These are phyloP conservation scores for Heterochromis multidens DNA, from an alignment of 2,113 vertebrate genomes.

Conservation along the genomic window DNA sequence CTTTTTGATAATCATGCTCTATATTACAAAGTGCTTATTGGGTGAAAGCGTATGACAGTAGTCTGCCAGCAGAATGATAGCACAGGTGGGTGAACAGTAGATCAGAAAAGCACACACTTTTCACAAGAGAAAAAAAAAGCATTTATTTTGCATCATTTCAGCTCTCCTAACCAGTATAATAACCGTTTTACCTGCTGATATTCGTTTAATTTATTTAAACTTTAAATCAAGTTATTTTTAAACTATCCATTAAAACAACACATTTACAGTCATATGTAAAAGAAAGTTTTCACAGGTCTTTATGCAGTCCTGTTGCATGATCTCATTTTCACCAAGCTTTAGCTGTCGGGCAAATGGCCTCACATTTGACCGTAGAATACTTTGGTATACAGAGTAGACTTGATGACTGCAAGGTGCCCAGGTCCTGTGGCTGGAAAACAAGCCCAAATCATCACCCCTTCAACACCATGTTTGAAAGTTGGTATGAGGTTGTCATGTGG, in stretches of 20 bases:
- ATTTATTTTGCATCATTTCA: not conserved
- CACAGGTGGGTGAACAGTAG: not conserved
- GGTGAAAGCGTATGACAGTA: not conserved
- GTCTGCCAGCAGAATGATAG: not conserved
- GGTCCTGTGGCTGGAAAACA: not conserved
- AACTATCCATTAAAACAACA: not conserved
- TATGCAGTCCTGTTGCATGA: not conserved
- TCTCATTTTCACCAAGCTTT: not conserved
- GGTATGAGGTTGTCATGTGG: too few species aligned
- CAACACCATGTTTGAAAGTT: not conserved
- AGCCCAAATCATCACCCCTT: not conserved
- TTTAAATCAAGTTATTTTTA: not conserved
- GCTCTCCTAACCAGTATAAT: not conserved
- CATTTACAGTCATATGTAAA: not conserved
- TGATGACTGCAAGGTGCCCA: not conserved
- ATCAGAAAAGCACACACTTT: not conserved
- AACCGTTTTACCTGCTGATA: not conserved
- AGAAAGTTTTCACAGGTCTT: not conserved
- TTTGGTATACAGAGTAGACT: not conserved
- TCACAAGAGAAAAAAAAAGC: not conserved
- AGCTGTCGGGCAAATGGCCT: not conserved
- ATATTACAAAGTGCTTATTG: not conserved
- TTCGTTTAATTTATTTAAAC: not conserved
- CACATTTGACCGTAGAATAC: not conserved
- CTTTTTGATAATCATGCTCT: not conserved